Evolutionary conservation across 2,113 vertebrate genomes (phyloP).

Genomic region (Pterocles orientalis): DNA sequence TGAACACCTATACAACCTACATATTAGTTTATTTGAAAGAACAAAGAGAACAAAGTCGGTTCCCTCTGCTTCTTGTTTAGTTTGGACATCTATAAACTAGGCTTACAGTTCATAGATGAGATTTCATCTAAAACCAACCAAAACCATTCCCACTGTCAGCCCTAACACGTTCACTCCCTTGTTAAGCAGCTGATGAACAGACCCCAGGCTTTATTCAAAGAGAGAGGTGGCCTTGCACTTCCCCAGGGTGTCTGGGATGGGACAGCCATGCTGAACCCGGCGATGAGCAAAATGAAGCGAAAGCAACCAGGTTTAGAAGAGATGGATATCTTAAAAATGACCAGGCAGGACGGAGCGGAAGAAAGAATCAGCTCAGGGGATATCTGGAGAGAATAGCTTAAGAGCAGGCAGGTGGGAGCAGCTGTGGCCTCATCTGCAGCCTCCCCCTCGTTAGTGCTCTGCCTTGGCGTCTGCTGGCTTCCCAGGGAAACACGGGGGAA

Average conservation of each 20-base stretch:
- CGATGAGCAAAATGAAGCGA: neutral
- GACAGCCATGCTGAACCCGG: neutral
- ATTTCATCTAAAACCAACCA: neutral
- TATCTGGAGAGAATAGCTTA: neutral
- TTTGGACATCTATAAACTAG: neutral
- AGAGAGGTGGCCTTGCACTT: neutral
- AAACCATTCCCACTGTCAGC: neutral
- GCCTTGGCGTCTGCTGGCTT: fast-evolving
- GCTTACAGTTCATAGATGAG: neutral
- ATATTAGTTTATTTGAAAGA: neutral
- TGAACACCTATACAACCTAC: neutral
- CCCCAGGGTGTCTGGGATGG: neutral
- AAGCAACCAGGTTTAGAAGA: neutral
- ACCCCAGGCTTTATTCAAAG: neutral
- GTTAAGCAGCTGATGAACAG: neutral
- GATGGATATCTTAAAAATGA: neutral
- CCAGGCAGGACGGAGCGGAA: neutral
- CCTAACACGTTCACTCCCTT: neutral
- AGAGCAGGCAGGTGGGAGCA: neutral
- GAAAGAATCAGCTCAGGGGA: neutral
- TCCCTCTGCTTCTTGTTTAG: neutral
- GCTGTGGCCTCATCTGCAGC: too few species aligned
- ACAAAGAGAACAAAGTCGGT: neutral
- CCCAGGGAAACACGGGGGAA: neutral
- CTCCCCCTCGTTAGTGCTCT: neutral